Evolutionary conservation across 2,888 invertebrate species (phyloP).

Genomic region (Dynastes grantii): DNA sequence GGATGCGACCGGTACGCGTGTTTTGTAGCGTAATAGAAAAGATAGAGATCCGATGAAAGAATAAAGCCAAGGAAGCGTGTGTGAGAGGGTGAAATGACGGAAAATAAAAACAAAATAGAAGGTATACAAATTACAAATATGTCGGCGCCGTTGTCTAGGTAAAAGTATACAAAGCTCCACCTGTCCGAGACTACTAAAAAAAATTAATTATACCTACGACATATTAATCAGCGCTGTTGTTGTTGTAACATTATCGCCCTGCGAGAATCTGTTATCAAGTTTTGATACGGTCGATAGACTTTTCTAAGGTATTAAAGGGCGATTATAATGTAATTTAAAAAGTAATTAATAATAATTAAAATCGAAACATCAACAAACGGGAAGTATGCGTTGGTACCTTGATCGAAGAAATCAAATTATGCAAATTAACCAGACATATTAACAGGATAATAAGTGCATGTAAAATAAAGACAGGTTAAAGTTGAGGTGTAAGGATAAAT

Average conservation of each 20-base stretch:
- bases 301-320: neutral
- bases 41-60: conserved; percentile 30
- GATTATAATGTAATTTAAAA: conserved; percentile 33
- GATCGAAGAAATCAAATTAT: too few species aligned
- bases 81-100: conserved; percentile 27
- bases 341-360: conserved; percentile 3
- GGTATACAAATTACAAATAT: conserved; percentile 42
- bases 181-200: conserved; percentile 45
- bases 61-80: neutral
- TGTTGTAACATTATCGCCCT: conserved; percentile 42
- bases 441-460: too few species aligned
- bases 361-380: neutral
- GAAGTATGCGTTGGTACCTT: neutral
- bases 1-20: conserved; percentile 18
- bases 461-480: too few species aligned
- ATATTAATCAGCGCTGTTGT: conserved; percentile 49
- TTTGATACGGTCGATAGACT: conserved; percentile 34
- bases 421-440: too few species aligned
- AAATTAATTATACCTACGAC: conserved; percentile 50
- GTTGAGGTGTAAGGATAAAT: too few species aligned
- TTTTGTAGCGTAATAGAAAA: conserved; percentile 12
- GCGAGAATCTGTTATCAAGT: conserved; percentile 37
- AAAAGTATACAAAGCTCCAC: conserved; percentile 36
- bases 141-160: conserved; percentile 43
- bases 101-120: conserved; percentile 29